Conservation (phyloP, 2,113 vertebrate genomes). For the Chionis minor region DNA sequence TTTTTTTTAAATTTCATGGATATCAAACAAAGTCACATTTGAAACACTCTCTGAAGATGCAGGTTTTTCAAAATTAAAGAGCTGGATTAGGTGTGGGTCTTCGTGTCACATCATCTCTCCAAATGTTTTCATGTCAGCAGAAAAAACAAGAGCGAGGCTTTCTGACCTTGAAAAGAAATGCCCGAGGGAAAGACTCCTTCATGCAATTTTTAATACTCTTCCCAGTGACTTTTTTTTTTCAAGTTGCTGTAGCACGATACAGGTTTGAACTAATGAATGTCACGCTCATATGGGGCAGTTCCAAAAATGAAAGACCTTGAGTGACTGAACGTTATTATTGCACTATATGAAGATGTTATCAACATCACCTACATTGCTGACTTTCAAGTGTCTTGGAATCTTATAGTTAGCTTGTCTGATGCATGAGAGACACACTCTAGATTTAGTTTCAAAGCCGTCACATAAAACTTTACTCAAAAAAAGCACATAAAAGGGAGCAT, state of each 20-base stretch:
- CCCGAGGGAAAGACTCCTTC: constrained; percentile 43
- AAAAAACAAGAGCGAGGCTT: constrained; percentile 21
- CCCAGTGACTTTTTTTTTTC: background rate
- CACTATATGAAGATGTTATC: background rate
- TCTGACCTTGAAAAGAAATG: constrained; percentile 61
- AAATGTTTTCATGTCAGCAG: constrained; percentile 45
- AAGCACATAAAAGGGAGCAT: background rate
- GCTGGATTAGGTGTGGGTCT: background rate
- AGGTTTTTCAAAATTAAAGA: background rate
- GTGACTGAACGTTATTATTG: constrained; percentile 19
- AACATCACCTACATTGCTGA: constrained; percentile 61
- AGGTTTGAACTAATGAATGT: constrained; percentile 54
- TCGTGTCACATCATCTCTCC: background rate
- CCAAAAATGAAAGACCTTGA: constrained; percentile 67
- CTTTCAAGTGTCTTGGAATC: constrained; percentile 51
- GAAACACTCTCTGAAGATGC: background rate
- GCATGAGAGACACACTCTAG: background rate
- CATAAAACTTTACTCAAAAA: background rate
- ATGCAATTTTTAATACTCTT: constrained; percentile 50
- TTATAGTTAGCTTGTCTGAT: background rate
- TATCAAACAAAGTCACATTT: background rate
- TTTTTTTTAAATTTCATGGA: background rate
- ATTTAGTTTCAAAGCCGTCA: background rate
- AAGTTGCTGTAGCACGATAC: background rate
- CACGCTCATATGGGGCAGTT: constrained; percentile 48